Evolutionary conservation across 2,888 invertebrate species (phyloP), one percentile per base, ranked within the genome.

Genomic region (Ectropis crepuscularia): DNA sequence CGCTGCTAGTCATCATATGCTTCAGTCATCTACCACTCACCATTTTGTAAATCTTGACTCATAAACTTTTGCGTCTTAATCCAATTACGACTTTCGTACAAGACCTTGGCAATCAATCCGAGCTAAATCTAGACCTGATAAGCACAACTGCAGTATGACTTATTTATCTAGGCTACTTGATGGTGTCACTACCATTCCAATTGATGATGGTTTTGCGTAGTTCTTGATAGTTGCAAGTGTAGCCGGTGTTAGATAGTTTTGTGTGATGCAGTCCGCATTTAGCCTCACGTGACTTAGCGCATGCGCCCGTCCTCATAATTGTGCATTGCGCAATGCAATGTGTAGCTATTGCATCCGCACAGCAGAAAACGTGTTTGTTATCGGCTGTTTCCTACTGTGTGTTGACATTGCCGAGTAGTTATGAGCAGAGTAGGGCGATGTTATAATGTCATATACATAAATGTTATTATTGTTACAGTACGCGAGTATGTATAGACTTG

Each of bases 311-410:
- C 12, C 50, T n/a, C 50, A 55, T 57, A 36, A 50, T n/a, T 49
- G 49, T 57, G 43, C 12, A 54, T 63, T 63, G 58, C 54, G 59
- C 59, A 63, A 63, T 57, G 36, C 42, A 46, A 39, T n/a, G 46
- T 28, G 54, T 37, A 16, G 16, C 41, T 47, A 58, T 28, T 45
- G 46, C 61, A 62, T 42, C 57, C 57, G 50, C 47, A 48, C 8
- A 11, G 7, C 12, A 5, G 10, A 43, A 28, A 45, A 46, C 50
- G 47, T 55, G 55, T 11, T n/a, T 54, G 53, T 54, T 46, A 55
- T 55, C 46, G 28, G 6, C 1, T 47, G 39, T 47, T 55, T 55
- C n/a, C 46, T 55, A 11, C 39, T 11, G 38, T 49, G 28, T 28
- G 7, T 28, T 28, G 10, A 28, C 45, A 5, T 45, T 9, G 5